Evolutionary conservation across 2,888 invertebrate genomes (phyloP).

Genomic region (Marasmarcha lunaedactyla): DNA sequence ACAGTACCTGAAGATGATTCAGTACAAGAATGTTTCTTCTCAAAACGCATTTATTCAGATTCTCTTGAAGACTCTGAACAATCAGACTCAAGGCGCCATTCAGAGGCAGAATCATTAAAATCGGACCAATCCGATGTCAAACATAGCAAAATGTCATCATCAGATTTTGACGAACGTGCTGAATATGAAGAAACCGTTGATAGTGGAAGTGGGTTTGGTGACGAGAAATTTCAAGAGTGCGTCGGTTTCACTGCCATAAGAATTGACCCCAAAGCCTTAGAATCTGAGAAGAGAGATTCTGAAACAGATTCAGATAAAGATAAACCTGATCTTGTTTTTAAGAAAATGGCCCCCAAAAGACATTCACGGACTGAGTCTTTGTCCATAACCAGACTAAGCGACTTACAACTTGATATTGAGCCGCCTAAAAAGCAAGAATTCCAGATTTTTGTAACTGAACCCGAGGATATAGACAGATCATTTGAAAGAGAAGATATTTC

Average conservation of each 20-base stretch:
- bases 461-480: constrained; percentile 53
- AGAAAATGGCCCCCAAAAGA: constrained; percentile 56
- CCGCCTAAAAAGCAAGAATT: constrained; percentile 48
- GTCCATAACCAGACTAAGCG: constrained; percentile 53
- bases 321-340: constrained; percentile 43
- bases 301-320: constrained; percentile 46
- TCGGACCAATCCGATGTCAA: constrained; percentile 63
- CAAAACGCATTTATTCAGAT: constrained; percentile 64
- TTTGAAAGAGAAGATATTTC: constrained; percentile 57
- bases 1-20: constrained; percentile 68
- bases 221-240: constrained; percentile 63
- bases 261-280: constrained; percentile 38
- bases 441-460: constrained; percentile 61
- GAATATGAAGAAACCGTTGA: constrained; percentile 60
- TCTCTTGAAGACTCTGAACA: constrained; percentile 65
- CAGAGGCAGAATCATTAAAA: constrained; percentile 63
- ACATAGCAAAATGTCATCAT: constrained; percentile 46
- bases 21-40: constrained; percentile 66
- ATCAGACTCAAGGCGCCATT: constrained; percentile 59
- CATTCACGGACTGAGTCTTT: constrained; percentile 61
- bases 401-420: constrained; percentile 40
- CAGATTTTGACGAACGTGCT: constrained; percentile 62
- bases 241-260: constrained; percentile 52
- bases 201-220: constrained; percentile 63
- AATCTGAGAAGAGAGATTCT: constrained; percentile 46